Evolutionary conservation across 2,888 invertebrate genomes (phyloP), one percentile per base, ranked within the genome.

Genomic region (Lathronympha strigana): DNA sequence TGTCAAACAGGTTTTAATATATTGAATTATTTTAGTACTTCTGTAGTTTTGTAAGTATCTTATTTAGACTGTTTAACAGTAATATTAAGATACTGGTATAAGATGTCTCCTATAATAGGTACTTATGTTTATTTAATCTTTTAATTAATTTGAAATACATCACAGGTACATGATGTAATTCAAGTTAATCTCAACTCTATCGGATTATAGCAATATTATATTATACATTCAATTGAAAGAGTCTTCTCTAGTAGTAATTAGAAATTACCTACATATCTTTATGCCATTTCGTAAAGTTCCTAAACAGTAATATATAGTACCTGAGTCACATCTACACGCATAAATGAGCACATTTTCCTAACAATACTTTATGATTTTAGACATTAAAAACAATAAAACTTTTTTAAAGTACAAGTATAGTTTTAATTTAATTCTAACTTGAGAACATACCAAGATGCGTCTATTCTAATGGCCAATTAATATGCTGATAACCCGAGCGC

Each of bases 371-470:
- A 25, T 5, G 17, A 47, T 47, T 47, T 25, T 38, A 15, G 21
- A 63, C 15, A 63, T 38, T 49, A 47, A 17, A 33, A 19, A 47
- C 47, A 54, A 45, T 55, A 47, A 58, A 63, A 63, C 33, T 47
- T 63, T 47, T 38, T 15, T 4, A n/a, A 47, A 57, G n/a, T 36
- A 33, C 28, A 57, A 13, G 4, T 31, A n/a, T 31, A 31, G n/a
- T 43, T 57, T 45, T 31, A 28, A 57, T 57, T 57, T 9, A 21
- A 57, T 45, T 45, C 31, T 57, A 28, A 55, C 43, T 43, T 17
- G 31, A 31, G n/a, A 31, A 45, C 31, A 57, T 31, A 45, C 31
- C 21, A 15, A 45, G 6, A 19, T 28, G 19, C 13, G 17, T 21
- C 43, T 45, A 11, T 11, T 43, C n/a, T 31, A 19, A 31, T n/a